These are phyloP conservation scores for Steromphala cineraria DNA, from an alignment of 2,888 invertebrate genomes.

Conservation along the genomic window DNA sequence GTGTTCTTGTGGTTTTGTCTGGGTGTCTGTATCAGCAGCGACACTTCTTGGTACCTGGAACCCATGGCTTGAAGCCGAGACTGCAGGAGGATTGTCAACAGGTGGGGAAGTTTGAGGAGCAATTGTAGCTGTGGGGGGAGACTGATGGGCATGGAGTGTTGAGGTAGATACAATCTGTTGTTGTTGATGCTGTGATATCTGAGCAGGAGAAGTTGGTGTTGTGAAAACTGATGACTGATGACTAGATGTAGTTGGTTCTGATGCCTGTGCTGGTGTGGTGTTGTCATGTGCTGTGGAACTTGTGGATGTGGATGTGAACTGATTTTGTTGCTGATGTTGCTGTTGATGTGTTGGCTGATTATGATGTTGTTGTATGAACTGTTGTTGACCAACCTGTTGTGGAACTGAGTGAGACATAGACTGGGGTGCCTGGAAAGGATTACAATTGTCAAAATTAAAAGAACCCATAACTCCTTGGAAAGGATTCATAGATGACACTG, in stretches of 20 bases:
- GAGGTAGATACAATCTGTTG: constrained; percentile 12
- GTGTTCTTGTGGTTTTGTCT: too few relatives aligned
- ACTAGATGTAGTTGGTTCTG: not conserved
- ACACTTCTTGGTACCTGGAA: not conserved
- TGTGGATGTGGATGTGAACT: not conserved
- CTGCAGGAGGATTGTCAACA: not conserved
- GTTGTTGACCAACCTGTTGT: not conserved
- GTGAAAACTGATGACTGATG: not conserved
- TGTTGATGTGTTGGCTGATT: not conserved
- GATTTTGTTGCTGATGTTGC: not conserved
- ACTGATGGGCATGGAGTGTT: not conserved
- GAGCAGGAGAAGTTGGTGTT: not conserved
- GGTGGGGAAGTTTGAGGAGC: not conserved
- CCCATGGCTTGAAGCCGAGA: not conserved
- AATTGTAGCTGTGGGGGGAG: not conserved
- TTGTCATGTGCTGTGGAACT: not conserved
- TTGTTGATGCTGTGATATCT: not conserved
- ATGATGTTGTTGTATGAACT: not conserved
- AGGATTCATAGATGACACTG: constrained; percentile 13
- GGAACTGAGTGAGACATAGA: constrained; percentile 1
- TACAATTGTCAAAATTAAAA: constrained; percentile 4
- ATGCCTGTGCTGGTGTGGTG: not conserved
- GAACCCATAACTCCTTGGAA: constrained; percentile 10
- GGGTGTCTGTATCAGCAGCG: not conserved
- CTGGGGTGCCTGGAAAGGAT: not conserved